Evolutionary conservation across 2,113 vertebrate species (phyloP).

Genomic region (Marmota monax): DNA sequence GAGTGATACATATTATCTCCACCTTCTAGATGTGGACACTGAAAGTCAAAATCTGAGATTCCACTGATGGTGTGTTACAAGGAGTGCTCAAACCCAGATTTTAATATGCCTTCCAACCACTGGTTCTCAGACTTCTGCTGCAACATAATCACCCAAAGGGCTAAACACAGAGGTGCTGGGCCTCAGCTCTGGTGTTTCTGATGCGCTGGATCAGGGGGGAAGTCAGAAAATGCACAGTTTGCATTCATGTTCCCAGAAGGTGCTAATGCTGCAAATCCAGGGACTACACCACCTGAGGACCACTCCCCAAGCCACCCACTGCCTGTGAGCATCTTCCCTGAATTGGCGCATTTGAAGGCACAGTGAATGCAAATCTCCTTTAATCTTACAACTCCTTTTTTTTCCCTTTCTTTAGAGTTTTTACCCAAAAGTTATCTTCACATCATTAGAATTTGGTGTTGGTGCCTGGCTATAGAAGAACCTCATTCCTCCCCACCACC

Average conservation of each 20-base stretch:
- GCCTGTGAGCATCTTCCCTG: background rate
- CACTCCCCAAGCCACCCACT: background rate
- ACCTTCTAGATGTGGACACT: background rate
- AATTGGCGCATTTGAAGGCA: background rate
- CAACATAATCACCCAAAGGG: background rate
- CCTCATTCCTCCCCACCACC: background rate
- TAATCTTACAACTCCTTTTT: background rate
- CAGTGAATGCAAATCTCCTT: background rate
- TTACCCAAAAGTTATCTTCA: background rate
- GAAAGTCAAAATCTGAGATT: background rate
- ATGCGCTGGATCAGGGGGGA: accelerated
- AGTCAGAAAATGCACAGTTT: background rate
- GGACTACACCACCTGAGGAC: background rate
- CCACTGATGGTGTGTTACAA: too few species aligned
- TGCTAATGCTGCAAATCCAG: background rate
- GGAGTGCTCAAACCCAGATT: background rate
- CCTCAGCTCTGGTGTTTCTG: background rate
- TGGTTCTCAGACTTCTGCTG: background rate
- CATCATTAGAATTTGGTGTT: conserved; percentile 1
- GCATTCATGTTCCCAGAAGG: background rate
- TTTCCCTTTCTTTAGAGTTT: background rate
- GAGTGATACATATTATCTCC: too few species aligned
- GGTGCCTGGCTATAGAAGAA: background rate
- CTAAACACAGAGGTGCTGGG: background rate
- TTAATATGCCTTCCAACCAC: background rate